phyloP scores from a whole-genome alignment of 2,797 vertebrate genomes.

The Orientallactaga sibirica region DNA sequence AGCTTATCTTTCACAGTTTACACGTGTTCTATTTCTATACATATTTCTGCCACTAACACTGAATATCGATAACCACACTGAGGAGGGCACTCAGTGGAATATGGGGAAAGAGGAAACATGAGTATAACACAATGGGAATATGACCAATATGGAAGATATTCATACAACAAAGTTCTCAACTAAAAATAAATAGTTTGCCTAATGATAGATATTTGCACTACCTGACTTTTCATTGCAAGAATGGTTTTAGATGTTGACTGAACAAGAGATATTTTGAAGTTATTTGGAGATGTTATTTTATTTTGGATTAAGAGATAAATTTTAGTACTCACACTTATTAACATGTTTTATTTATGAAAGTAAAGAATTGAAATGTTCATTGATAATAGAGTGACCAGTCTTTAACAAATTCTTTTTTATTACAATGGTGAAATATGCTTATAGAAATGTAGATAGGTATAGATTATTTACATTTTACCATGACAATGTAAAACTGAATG shows the following conservation, averaged over 20 bases:
- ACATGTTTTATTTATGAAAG: conserved; percentile 49
- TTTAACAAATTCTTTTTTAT: neutral
- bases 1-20: conserved; percentile 24
- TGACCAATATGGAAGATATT: too few relatives aligned
- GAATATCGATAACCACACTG: too few relatives aligned
- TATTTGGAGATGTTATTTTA: conserved; percentile 42
- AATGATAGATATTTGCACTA: conserved; percentile 26
- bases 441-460: neutral
- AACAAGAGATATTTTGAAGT: neutral
- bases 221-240: neutral
- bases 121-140: too few relatives aligned
- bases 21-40: neutral
- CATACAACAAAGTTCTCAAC: too few relatives aligned
- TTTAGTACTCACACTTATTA: neutral
- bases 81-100: too few relatives aligned
- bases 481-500: neutral
- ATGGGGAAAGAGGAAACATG: too few relatives aligned
- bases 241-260: conserved; percentile 32
- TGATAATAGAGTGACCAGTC: neutral
- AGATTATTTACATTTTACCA: conserved; percentile 25
- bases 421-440: conserved; percentile 7
- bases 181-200: neutral
- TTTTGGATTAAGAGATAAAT: conserved; percentile 33
- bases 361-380: conserved; percentile 40
- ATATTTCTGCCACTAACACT: neutral